These are phyloP conservation scores for Temnothorax rugatulus DNA, from an alignment of 2,888 invertebrate species.

Conservation along the genomic window DNA sequence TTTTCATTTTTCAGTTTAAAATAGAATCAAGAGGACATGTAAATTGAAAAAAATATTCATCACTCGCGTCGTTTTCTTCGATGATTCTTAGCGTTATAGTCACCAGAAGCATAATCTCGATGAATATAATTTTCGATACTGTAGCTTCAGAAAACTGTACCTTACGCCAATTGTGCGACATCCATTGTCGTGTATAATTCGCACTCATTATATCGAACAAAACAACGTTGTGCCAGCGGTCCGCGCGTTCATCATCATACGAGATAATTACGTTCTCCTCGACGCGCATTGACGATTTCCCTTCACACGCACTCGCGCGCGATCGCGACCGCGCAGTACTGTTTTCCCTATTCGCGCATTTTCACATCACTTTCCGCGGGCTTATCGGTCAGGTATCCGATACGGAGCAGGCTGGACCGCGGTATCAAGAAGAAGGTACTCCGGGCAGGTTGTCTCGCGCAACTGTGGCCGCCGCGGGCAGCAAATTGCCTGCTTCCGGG, in stretches of 20 bases:
- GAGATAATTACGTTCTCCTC: slow-evolving; percentile 36
- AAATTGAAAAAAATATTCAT: not conserved
- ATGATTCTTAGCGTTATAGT: not conserved
- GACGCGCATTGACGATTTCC: slow-evolving; percentile 28
- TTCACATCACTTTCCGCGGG: slow-evolving; percentile 6
- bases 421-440: slow-evolving; percentile 80
- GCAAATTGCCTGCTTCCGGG: slow-evolving; percentile 86
- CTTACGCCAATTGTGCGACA: slow-evolving; percentile 25
- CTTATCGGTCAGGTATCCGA: slow-evolving; percentile 54
- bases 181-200: slow-evolving; percentile 41
- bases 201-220: slow-evolving; percentile 34
- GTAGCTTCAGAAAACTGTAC: slow-evolving; percentile 1
- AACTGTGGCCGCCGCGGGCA: slow-evolving; percentile 84
- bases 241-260: slow-evolving; percentile 26
- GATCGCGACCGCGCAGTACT: not conserved
- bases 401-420: slow-evolving; percentile 75
- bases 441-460: slow-evolving; percentile 85
- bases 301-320: not conserved
- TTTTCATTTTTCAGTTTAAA: not conserved
- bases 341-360: not conserved
- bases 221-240: slow-evolving; percentile 1
- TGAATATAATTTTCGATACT: not conserved
- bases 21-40: not conserved
- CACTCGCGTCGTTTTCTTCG: not conserved
- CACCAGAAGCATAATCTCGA: slow-evolving; percentile 5